Evolutionary conservation across 2,113 vertebrate species (phyloP).

Genomic region (Hippocampus zosterae): DNA sequence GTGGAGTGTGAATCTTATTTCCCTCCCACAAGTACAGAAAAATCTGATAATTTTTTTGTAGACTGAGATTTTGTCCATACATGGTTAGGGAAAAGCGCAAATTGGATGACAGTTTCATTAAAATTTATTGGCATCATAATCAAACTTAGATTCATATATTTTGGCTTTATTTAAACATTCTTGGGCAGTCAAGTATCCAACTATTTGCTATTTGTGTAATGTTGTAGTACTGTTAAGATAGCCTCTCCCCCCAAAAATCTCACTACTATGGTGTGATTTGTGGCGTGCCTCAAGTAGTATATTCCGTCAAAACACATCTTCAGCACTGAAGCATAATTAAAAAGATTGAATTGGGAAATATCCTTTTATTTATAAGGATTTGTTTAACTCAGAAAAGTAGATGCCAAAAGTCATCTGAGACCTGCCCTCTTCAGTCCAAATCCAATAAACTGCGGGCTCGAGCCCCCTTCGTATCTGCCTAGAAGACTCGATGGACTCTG

Average conservation of each 20-base stretch:
- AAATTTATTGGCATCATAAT: conserved; percentile 28
- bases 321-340: conserved; percentile 28
- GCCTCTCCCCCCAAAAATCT: background rate
- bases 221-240: conserved; percentile 26
- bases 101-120: background rate
- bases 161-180: conserved; percentile 22
- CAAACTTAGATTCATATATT: conserved; percentile 19
- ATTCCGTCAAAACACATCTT: conserved; percentile 34
- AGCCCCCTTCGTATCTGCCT: conserved; percentile 30
- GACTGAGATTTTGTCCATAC: background rate
- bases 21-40: background rate
- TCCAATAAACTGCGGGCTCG: conserved; percentile 58
- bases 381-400: conserved; percentile 40
- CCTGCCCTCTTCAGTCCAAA: conserved; percentile 44
- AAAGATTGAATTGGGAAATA: conserved; percentile 21
- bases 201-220: conserved; percentile 15
- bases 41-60: no score
- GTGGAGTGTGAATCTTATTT: background rate
- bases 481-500: conserved; percentile 41
- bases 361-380: conserved; percentile 28
- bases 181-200: conserved; percentile 8
- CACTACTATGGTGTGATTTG: conserved; percentile 6
- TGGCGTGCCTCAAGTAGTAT: conserved; percentile 12
- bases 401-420: conserved; percentile 57
- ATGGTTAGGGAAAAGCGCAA: background rate